Conservation (phyloP, 2,797 vertebrate species). For the Syncerus caffer region DNA sequence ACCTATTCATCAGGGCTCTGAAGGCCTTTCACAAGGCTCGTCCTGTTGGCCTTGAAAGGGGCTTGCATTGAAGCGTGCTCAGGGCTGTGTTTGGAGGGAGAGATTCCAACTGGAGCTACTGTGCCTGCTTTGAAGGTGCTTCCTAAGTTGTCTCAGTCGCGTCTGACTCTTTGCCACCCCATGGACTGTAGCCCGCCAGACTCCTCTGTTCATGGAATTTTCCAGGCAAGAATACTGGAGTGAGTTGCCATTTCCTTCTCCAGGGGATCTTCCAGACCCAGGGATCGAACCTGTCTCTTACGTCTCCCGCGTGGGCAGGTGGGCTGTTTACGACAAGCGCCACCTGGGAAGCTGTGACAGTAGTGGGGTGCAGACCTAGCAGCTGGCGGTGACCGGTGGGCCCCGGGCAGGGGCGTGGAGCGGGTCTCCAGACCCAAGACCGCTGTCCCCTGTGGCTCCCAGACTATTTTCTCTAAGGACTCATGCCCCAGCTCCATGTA, state of each 20-base stretch:
- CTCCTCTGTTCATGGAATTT: neutral
- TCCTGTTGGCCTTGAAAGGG: neutral
- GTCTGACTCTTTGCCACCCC: neutral
- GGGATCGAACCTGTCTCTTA: neutral
- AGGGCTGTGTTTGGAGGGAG: neutral
- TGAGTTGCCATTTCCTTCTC: neutral
- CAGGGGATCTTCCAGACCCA: neutral
- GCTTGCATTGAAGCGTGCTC: neutral
- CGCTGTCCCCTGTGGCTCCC: neutral
- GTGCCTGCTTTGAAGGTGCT: neutral
- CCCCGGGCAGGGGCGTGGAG: neutral
- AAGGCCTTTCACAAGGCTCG: neutral
- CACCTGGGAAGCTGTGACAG: neutral
- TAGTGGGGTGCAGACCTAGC: neutral
- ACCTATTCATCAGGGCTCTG: neutral
- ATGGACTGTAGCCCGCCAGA: neutral
- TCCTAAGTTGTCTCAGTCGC: neutral
- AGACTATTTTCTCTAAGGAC: neutral
- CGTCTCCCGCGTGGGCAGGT: neutral
- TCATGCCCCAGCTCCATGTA: neutral
- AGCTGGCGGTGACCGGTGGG: neutral
- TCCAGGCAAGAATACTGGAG: neutral
- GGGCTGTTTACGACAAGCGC: neutral
- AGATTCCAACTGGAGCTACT: neutral
- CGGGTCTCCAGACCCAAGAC: neutral